Conservation (phyloP, 2,888 invertebrate genomes). For the Synanthedon formicaeformis region DNA sequence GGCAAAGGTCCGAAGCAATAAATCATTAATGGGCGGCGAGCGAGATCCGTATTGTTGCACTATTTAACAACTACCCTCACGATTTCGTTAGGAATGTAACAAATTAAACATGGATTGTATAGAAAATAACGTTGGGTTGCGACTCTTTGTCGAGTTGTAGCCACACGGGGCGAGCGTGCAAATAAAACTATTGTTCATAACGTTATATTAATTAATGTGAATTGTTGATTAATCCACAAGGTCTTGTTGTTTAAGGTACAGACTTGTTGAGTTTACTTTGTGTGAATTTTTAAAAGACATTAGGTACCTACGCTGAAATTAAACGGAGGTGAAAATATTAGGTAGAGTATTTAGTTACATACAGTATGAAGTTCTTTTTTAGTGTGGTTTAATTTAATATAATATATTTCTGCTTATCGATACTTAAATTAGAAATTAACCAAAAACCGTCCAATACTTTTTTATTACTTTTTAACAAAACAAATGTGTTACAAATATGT, state of each 20-base stretch:
- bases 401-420: too few relatives aligned
- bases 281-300: conserved; percentile 1
- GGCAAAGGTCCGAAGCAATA: conserved; percentile 42
- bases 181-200: conserved; percentile 7
- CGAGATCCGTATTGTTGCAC: background rate
- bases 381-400: too few relatives aligned
- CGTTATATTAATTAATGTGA: conserved; percentile 48
- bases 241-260: background rate
- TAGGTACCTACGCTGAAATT: too few relatives aligned
- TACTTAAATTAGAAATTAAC: too few relatives aligned
- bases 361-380: too few relatives aligned
- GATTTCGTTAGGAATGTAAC: conserved; percentile 22
- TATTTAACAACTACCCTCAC: conserved; percentile 37
- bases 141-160: conserved; percentile 43
- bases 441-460: too few relatives aligned
- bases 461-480: too few relatives aligned
- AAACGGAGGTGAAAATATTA: too few relatives aligned
- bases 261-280: conserved; percentile 1
- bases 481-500: too few relatives aligned
- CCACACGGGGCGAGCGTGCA: conserved; percentile 9
- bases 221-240: conserved; percentile 37
- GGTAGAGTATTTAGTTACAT: too few relatives aligned
- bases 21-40: background rate
- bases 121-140: conserved; percentile 36
- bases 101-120: conserved; percentile 45